Base-by-base conservation (phyloP, 2,888 invertebrate genomes). In the Cheilosia vulpina region DNA sequence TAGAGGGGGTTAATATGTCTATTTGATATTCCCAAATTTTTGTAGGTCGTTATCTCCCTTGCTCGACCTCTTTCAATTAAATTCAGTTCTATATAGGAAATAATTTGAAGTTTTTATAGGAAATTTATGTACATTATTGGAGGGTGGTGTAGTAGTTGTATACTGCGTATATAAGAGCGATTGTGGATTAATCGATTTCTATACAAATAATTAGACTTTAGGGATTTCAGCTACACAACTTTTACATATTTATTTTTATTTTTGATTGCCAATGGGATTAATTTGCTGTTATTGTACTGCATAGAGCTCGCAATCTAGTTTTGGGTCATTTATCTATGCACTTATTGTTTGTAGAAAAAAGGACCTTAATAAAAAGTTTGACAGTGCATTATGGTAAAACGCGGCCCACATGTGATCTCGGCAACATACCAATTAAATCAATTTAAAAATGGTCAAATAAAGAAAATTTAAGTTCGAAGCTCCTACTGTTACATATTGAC, bases 141-240 rank as follows among this genome's bases (percentile, higher is more conserved):
- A 31, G 69, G 58, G 50, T 50, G 27, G 68, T 52, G 1, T n/a
- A 19, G 58, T 7, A 27, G 27, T 27, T 27, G 27, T 27, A 24
- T 27, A 17, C 13, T 53, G 69, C 31, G 31, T 69, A 13, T 19
- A 38, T 31, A 2, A 45, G 17, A 43, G 68, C 45, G 45, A 69
- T 57, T 45, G 53, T 52, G 38, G 47, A 55, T 77, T 77, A 77
- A 77, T 77, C 60, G 77, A n/a, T 68, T 62, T 77, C 38, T 47
- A 57, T 62, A 77, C 68, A 68, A 68, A 77, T 77, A 68, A 77
- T 69, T 68, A 55, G 77, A 52, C 62, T 75, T 68, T 47, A 62
- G 62, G 77, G 69, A 45, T 57, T 77, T 68, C 21, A 68, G n/a
- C 45, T 53, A 38, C 24, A 31, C 19, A 45, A 45, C 9, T 53